These are phyloP conservation scores for Tipula unca DNA, from an alignment of 2,888 invertebrate species.

Conservation along the genomic window DNA sequence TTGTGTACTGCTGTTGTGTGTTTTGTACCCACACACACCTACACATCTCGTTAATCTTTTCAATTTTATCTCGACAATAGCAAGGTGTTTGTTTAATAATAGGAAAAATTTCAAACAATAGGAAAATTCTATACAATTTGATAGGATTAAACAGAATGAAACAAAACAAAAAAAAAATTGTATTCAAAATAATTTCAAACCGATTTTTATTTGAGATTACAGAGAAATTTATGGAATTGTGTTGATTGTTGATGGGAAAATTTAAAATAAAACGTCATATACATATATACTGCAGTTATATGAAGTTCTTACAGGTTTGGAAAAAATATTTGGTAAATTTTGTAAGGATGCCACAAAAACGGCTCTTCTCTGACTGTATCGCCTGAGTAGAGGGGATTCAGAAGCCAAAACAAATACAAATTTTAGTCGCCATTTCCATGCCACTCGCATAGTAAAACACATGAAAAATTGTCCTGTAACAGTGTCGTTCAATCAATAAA, in stretches of 20 bases:
- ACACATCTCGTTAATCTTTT: not conserved
- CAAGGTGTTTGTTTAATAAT: constrained; percentile 14
- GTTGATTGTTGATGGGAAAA: not conserved
- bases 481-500: no score
- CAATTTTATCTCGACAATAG: constrained; percentile 14
- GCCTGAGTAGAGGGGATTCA: no score
- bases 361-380: no score
- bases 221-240: not conserved
- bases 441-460: no score
- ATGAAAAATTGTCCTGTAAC: no score
- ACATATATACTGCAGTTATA: not conserved
- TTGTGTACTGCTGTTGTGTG: not conserved
- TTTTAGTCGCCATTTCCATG: no score
- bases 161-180: not conserved
- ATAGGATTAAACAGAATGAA: not conserved
- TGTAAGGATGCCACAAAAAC: no score
- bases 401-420: no score
- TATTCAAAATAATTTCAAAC: not conserved
- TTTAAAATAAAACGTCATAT: not conserved
- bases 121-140: constrained; percentile 1
- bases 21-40: not conserved
- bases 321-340: no score
- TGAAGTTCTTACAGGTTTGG: no score
- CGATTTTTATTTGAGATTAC: not conserved
- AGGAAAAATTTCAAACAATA: not conserved